These are phyloP conservation scores for Cnemophilus loriae DNA, from an alignment of 2,113 vertebrate genomes.

Conservation along the genomic window DNA sequence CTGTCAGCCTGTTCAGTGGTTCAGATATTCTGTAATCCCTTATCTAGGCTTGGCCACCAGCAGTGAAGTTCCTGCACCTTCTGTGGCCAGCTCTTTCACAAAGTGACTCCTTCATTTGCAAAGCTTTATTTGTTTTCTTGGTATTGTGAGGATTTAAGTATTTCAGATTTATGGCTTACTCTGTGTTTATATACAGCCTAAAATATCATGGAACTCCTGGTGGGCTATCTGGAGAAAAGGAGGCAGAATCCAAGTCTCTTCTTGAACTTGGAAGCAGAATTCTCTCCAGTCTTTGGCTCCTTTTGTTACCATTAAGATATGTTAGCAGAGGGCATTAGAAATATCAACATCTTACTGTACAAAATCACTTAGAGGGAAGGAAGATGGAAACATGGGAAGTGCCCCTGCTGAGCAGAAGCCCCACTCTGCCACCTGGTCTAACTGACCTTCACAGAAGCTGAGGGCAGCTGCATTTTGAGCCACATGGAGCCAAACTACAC, in stretches of 20 bases:
- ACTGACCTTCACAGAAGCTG: neutral
- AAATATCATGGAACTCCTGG: neutral
- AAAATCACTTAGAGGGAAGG: neutral
- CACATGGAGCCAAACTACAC: neutral
- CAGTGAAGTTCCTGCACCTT: neutral
- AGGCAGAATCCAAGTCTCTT: neutral
- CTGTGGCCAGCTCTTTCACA: neutral
- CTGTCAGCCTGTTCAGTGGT: neutral
- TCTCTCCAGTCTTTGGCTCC: neutral
- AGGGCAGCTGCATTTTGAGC: neutral
- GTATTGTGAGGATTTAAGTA: neutral
- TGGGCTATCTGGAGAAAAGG: neutral
- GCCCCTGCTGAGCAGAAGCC: neutral
- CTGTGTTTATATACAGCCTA: neutral
- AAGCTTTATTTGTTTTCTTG: neutral
- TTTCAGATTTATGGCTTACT: neutral
- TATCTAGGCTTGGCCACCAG: neutral
- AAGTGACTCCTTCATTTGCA: neutral
- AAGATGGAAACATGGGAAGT: neutral
- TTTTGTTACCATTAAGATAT: neutral
- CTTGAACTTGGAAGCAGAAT: neutral
- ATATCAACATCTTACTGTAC: neutral
- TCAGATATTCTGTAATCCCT: neutral
- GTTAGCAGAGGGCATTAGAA: neutral
- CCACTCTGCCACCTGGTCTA: neutral